A percentile compares a stretch with the other conserved stretches of the same genome.
phyloP scores from a whole-genome alignment of 2,113 vertebrate genomes.

The Pseudonaja textilis region DNA sequence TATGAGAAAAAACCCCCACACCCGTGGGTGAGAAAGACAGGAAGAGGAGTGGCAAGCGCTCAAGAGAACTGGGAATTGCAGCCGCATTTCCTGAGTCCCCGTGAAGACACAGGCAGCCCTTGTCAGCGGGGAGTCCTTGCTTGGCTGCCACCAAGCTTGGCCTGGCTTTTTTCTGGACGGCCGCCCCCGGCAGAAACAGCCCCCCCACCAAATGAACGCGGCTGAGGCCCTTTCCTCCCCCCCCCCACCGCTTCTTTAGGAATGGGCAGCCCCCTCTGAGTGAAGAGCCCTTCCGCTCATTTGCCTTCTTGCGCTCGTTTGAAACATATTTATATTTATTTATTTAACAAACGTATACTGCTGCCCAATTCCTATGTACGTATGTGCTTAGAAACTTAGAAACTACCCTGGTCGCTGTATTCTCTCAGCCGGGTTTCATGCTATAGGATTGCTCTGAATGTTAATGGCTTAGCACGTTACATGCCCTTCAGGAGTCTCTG shows the following conservation, averaged over 20 bases:
- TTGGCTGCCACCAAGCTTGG: too few species aligned
- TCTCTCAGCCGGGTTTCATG: background rate
- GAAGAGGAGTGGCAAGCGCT: background rate
- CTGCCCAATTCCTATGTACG: background rate
- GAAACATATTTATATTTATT: background rate
- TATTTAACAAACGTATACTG: background rate
- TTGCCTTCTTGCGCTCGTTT: background rate
- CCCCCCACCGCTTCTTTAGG: background rate
- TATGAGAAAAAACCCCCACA: background rate
- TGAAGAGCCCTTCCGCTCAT: background rate
- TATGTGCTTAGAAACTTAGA: background rate
- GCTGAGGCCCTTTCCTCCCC: background rate
- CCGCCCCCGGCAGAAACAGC: background rate
- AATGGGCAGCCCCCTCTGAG: background rate
- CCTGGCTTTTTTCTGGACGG: background rate
- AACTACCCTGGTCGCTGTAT: background rate
- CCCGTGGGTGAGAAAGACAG: background rate
- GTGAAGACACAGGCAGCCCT: fast-evolving
- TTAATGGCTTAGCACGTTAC: background rate
- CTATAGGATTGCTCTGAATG: background rate
- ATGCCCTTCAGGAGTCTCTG: background rate
- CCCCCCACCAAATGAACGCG: background rate
- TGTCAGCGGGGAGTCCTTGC: background rate
- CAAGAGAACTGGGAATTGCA: slow-evolving; percentile 1
- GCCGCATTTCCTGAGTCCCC: background rate